A percentile compares a stretch with the other conserved stretches of the same genome.
Conservation (phyloP, 1,140 invertebrate species). For the Scaptomyza montana region DNA sequence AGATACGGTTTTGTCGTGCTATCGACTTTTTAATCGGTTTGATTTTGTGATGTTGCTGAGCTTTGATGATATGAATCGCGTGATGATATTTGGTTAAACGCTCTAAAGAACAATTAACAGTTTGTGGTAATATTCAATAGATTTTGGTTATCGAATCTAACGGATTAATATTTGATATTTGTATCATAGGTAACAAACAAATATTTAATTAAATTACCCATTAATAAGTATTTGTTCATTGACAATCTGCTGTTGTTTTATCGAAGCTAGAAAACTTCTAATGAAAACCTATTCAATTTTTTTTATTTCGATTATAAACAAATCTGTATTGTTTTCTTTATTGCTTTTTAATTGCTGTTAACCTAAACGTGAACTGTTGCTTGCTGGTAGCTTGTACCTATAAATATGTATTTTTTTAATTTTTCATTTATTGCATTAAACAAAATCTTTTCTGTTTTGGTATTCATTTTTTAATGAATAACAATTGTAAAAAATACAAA, state of each 20-base stretch:
- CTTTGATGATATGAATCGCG: constrained; percentile 62
- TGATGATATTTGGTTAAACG: constrained; percentile 44
- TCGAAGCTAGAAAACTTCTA: constrained; percentile 19
- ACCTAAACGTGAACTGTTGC: constrained; percentile 26
- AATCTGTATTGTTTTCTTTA: constrained; percentile 40
- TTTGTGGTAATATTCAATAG: constrained; percentile 11
- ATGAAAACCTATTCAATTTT: constrained; percentile 31
- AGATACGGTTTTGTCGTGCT: neutral
- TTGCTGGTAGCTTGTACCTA: neutral
- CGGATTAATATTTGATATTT: constrained; percentile 6
- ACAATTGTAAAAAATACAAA: constrained; percentile 9
- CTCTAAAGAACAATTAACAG: constrained; percentile 28
- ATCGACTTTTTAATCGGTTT: neutral
- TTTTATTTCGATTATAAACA: constrained; percentile 3
- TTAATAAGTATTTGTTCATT: constrained; percentile 24
- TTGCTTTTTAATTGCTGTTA: constrained; percentile 43
- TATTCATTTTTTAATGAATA: constrained; percentile 14
- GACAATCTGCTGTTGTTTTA: neutral
- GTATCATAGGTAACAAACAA: neutral
- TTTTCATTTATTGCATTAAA: constrained; percentile 4
- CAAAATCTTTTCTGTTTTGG: constrained; percentile 27
- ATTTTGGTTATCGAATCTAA: neutral
- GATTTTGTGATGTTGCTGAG: constrained; percentile 23
- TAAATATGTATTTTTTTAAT: constrained; percentile 7
- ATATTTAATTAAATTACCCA: constrained; percentile 2